These are phyloP conservation scores for Ceratitis capitata DNA, from an alignment of 1,140 invertebrate species.

Conservation along the genomic window DNA sequence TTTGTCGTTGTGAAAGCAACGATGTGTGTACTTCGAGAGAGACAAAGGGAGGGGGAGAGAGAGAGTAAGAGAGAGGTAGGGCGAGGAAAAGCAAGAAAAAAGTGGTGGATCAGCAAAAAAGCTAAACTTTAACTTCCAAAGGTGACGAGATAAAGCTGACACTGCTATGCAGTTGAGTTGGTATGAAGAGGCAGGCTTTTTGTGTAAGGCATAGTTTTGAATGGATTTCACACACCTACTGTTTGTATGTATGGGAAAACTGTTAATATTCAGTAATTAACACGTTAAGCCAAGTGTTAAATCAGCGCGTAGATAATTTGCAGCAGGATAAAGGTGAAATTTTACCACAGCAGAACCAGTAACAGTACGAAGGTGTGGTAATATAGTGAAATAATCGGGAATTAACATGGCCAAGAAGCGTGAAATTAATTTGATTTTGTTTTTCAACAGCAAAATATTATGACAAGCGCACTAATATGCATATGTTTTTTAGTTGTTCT, in stretches of 20 bases:
- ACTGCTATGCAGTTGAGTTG: neutral
- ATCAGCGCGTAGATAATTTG: constrained; percentile 21
- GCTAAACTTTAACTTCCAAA: neutral
- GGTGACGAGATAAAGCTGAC: neutral
- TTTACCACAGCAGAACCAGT: neutral
- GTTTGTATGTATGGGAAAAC: neutral
- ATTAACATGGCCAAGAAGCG: neutral
- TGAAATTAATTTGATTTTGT: neutral
- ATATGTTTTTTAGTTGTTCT: neutral
- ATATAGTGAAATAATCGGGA: neutral
- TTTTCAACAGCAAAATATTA: neutral
- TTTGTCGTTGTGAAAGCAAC: constrained; percentile 19
- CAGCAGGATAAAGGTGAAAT: neutral
- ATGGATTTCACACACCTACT: neutral
- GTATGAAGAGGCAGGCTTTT: neutral
- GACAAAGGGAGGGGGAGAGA: too few species aligned
- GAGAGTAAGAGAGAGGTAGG: too few species aligned
- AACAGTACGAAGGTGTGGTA: neutral
- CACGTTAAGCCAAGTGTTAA: constrained; percentile 38
- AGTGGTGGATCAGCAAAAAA: too few species aligned
- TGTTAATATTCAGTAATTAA: constrained; percentile 22
- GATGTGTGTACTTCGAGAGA: neutral
- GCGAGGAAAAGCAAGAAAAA: neutral
- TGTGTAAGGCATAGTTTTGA: neutral
- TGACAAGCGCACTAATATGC: too few species aligned